Percentiles rank a stretch among this genome's conserved stretches.
Evolutionary conservation across 2,888 invertebrate species (phyloP).

Genomic region (Drosophila siamana): DNA sequence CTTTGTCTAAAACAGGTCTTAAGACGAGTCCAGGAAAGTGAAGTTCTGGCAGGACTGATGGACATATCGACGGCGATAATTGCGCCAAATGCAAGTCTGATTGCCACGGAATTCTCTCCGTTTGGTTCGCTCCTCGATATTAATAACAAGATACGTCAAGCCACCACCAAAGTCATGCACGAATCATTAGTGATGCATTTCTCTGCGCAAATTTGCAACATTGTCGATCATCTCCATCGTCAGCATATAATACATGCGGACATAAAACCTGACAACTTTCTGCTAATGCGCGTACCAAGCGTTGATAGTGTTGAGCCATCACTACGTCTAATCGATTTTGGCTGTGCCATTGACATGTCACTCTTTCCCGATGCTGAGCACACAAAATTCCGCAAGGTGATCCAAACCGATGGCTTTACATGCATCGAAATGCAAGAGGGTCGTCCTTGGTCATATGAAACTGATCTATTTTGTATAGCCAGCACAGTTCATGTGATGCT

Average conservation of each 20-base stretch:
- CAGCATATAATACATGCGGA: conserved; percentile 97
- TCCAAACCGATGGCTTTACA: conserved; percentile 93
- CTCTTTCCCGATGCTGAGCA: conserved; percentile 89
- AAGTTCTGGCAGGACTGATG: conserved; percentile 89
- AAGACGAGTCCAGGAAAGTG: conserved; percentile 86
- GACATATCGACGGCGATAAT: conserved; percentile 91
- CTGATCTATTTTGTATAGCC: conserved; percentile 96
- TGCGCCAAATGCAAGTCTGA: conserved; percentile 93
- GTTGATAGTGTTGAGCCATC: conserved; percentile 89
- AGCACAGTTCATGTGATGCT: conserved; percentile 95
- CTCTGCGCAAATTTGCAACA: conserved; percentile 93
- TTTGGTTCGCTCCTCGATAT: conserved; percentile 94
- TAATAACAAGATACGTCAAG: conserved; percentile 91
- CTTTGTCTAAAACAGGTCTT: conserved; percentile 65
- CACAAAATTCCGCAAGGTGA: conserved; percentile 92
- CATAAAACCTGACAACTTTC: conserved; percentile 97
- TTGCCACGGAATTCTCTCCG: conserved; percentile 93
- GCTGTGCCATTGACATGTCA: conserved; percentile 97
- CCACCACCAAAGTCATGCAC: conserved; percentile 90
- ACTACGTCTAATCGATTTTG: conserved; percentile 96
- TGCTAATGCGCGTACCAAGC: conserved; percentile 90
- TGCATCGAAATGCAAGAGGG: conserved; percentile 97
- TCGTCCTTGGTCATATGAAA: conserved; percentile 97
- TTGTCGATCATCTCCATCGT: conserved; percentile 93
- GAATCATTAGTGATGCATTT: conserved; percentile 92